Evolutionary conservation across 2,797 vertebrate species (phyloP), one percentile per base, ranked within the genome.

Genomic region (Propithecus perrieri): DNA sequence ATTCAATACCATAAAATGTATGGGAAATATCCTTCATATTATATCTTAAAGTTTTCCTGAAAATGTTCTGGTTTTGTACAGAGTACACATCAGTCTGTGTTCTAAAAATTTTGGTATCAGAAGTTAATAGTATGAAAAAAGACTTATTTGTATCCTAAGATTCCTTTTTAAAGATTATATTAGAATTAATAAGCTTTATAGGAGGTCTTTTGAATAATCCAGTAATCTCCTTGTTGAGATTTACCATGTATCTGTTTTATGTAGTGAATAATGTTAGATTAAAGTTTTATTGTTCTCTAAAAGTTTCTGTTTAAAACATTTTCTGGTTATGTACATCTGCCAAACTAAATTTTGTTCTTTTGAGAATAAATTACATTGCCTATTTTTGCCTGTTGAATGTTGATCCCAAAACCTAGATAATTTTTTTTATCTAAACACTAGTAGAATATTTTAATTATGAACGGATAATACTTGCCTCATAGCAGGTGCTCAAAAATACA

Each of bases 281-380:
- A 87, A 92, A 78, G 41, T 86, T 92, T 63, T 74, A 38, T 69
- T 67, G 41, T 76, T 94, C 22, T 74, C 20, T 72, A 10, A 53
- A 78, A 84, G 33, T 96, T 89, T 86, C 7, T 84, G 0, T 92
- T 97, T 33, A 55, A 65, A 91, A 43, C 10, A 48, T 57, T 92
- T 87, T 89, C 43, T 98, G 48, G 30, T 61, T 81, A 26, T 69
- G 20, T 78, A 79, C 15, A 26, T 75, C 24, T 67, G 33, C n/a
- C 63, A 92, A 28, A 84, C 22, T 80, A 8, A 7, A 53, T 78
- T 2, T 30, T 76, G 4, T 43, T 94, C 35, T 53, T 93, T 71
- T n/a, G 55, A 92, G 59, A 86, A 46, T 76, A 76, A 89, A 63
- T 84, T 33, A 65, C 1, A 59, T 84, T n/a, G 28, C 30, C 11